Evolutionary conservation across 2,888 invertebrate species (phyloP), one percentile per base, ranked within the genome.

Genomic region (Amphiduros pacificus): DNA sequence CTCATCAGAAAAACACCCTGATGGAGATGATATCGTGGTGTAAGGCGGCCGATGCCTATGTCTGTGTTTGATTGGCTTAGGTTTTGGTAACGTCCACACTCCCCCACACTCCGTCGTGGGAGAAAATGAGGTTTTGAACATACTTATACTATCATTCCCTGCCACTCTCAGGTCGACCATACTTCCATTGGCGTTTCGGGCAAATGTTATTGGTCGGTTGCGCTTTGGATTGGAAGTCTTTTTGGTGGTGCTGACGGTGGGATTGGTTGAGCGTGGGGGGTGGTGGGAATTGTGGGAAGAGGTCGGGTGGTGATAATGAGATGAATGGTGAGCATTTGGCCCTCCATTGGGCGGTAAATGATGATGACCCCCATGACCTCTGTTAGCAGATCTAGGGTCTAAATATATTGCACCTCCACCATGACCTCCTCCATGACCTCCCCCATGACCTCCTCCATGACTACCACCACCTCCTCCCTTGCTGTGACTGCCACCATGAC

Each of bases 111-210:
- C 36, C 14, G 32, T 49, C 9, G 58, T 50, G 26, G 58, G 44
- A 17, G 20, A 58, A 32, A 58, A 58, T 22, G 49, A 32, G 48
- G 49, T 58, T 36, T 58, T 58, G 32, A 58, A 58, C 48, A 58
- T 58, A 17, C 32, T 50, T 51, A 58, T 50, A 51, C 58, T 58
- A 40, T 58, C 48, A n/a, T 32, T 32, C 50, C 48, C 58, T 31
- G 48, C 58, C 48, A 44, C 44, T 32, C 58, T 49, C 31, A 59
- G 48, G 31, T 59, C 59, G 28, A 59, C 59, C 59, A 59, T 59
- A 53, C 59, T 59, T 40, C 59, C 59, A 52, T 59, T 59, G 32
- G 53, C 53, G 48, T 59, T 59, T 36, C 59, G 52, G 52, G 36
- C 40, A 41, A 59, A 59, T 28, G 59, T 41, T 51, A 59, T 29